phyloP scores from a whole-genome alignment of 2,888 invertebrate species.

The Hedychridium roseum region DNA sequence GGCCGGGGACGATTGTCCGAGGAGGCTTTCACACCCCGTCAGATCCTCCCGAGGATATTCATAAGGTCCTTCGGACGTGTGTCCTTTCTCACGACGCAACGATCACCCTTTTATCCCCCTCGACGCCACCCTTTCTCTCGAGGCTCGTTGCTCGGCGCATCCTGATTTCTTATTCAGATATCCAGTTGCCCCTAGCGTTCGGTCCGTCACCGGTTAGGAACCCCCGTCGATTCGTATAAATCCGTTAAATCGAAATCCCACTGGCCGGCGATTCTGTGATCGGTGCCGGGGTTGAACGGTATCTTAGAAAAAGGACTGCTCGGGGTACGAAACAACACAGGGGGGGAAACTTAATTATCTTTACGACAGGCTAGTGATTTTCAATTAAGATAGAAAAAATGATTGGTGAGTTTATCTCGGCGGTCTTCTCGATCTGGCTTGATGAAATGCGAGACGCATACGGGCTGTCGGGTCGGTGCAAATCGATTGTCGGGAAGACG shows the following conservation, averaged over 20 bases:
- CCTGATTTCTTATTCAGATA: slow-evolving; percentile 51
- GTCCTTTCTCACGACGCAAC: slow-evolving; percentile 45
- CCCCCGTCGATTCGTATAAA: slow-evolving; percentile 55
- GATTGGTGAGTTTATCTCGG: too few species aligned
- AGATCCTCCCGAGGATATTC: slow-evolving; percentile 35
- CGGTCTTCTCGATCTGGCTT: too few species aligned
- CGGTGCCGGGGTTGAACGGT: too few species aligned
- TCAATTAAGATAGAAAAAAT: too few species aligned
- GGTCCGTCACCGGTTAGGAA: slow-evolving; percentile 40
- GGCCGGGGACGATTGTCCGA: slow-evolving; percentile 42
- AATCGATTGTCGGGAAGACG: too few species aligned
- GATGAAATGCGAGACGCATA: too few species aligned
- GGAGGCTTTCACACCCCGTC: slow-evolving; percentile 36
- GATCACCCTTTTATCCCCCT: slow-evolving; percentile 22
- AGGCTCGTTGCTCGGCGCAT: slow-evolving; percentile 26
- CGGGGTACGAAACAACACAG: too few species aligned
- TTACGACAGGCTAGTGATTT: too few species aligned
- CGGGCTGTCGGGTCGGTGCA: too few species aligned
- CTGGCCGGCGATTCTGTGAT: too few species aligned
- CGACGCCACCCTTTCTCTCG: slow-evolving; percentile 28
- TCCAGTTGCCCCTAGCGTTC: slow-evolving; percentile 36
- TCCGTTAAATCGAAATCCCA: slow-evolving; percentile 60
- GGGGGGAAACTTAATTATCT: too few species aligned
- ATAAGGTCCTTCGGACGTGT: slow-evolving; percentile 33
- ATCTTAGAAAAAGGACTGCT: slow-evolving; percentile 8